Conservation (phyloP, 2,113 vertebrate species). For the Dinomys branickii region DNA sequence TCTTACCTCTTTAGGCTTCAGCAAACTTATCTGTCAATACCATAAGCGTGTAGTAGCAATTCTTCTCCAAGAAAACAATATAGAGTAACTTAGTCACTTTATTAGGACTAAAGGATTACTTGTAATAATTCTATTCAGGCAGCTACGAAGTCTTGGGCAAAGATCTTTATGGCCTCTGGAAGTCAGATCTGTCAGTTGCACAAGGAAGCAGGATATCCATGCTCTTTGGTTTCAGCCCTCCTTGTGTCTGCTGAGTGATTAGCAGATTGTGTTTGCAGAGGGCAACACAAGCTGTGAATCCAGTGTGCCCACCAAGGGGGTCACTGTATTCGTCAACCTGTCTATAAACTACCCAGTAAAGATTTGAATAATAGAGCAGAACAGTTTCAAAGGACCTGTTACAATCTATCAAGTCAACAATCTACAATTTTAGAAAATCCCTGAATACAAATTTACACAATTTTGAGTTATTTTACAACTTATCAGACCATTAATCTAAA, state of each 20-base stretch:
- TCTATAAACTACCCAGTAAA: constrained; percentile 73
- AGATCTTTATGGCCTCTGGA: background rate
- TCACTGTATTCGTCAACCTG: constrained; percentile 70
- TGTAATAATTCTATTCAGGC: background rate
- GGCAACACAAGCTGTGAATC: constrained; percentile 31
- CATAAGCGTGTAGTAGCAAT: background rate
- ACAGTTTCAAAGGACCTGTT: constrained; percentile 81
- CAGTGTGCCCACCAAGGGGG: background rate
- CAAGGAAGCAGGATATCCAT: background rate
- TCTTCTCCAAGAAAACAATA: background rate
- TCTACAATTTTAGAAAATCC: constrained; percentile 81
- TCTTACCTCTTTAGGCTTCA: background rate
- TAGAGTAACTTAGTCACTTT: background rate
- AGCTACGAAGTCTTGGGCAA: background rate
- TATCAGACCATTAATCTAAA: constrained; percentile 80
- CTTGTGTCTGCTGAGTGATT: background rate
- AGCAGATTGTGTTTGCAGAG: background rate
- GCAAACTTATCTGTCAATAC: background rate
- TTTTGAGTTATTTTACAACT: constrained; percentile 80
- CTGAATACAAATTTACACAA: constrained; percentile 76
- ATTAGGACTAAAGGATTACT: background rate
- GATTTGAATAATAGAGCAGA: constrained; percentile 73
- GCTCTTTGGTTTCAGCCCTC: accelerated
- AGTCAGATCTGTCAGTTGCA: background rate
- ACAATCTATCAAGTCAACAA: constrained; percentile 76